A percentile compares a stretch with the other conserved stretches of the same genome.
Evolutionary conservation across 1,140 invertebrate species (phyloP).

Genomic region (Eufriesea mexicana): DNA sequence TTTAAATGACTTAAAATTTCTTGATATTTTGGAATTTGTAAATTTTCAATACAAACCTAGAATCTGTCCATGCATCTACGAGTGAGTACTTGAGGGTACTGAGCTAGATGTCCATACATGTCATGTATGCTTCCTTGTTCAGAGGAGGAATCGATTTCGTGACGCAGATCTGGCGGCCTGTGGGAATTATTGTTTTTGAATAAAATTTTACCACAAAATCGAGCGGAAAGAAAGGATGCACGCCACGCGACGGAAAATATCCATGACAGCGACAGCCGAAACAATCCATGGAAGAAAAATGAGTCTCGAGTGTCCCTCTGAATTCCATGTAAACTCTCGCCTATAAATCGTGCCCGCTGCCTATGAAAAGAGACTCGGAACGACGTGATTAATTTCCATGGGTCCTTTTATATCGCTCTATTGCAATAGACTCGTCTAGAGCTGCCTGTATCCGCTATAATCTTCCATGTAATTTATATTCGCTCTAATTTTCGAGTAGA

Average conservation of each 20-base stretch:
- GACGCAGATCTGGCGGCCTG: neutral
- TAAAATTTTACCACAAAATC: constrained; percentile 40
- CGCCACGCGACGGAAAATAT: constrained; percentile 43
- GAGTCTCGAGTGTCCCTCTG: constrained; percentile 47
- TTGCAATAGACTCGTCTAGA: neutral
- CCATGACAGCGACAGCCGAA: constrained; percentile 52
- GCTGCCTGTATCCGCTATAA: too few species aligned
- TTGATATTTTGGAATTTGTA: too few species aligned
- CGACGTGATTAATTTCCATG: constrained; percentile 28
- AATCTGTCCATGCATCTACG: too few species aligned
- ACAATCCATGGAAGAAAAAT: constrained; percentile 59
- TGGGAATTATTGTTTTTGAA: constrained; percentile 42
- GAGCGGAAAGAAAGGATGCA: constrained; percentile 20
- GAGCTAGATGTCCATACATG: neutral
- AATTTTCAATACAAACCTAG: too few species aligned
- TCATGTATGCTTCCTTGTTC: neutral
- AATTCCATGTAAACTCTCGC: constrained; percentile 40
- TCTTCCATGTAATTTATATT: neutral
- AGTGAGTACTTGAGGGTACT: neutral
- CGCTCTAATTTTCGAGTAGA: too few species aligned
- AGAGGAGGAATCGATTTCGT: neutral
- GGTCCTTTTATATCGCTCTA: neutral
- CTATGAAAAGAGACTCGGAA: constrained; percentile 15
- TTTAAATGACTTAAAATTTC: too few species aligned
- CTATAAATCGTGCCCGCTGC: constrained; percentile 44